Evolutionary conservation across 2,113 vertebrate species (phyloP), one percentile per base, ranked within the genome.

Genomic region (Ramphastos sulfuratus): DNA sequence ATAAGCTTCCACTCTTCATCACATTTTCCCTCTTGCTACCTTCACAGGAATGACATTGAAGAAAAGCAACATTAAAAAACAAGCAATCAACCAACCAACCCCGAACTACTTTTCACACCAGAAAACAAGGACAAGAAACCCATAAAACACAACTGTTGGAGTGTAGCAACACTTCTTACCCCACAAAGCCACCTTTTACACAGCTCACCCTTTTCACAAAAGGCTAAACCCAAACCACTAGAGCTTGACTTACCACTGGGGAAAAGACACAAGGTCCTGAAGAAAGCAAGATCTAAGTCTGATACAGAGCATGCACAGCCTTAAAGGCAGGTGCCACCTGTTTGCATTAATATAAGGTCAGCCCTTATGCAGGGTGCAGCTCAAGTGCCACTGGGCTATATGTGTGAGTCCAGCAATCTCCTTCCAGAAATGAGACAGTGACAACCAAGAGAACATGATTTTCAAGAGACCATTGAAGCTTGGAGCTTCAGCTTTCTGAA

Each of bases 301-400:
- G 44, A 11, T 3, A 58, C 1, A 18, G 85, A 93, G 79, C 82
- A 66, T 37, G 72, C 65, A 69, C 54, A 86, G 85, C 77, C 73
- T 90, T 78, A 84, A 83, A 91, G 85, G 76, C 73, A 84, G 66
- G 60, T 82, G 76, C 8, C 81, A 72, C 70, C 81, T 75, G 44
- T 61, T 80, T 59, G 35, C 15, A 0, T 67, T 69, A n/a, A 7
- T n/a, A 13, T 0, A 66, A 25, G 42, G 54, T 24, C 37, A 14
- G 4, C 18, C 4, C 7, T 39, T 44, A 21, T 7, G 19, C 6
- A 21, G 48, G 46, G 23, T 0, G 7, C 35, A 39, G 76, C 30
- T 50, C 7, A 0, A 20, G 54, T 28, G 42, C 27, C 1, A 0
- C 48, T 55, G 31, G 33, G 16, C 24, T 2, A 1, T 18, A 3